Evolutionary conservation across 2,797 vertebrate species (phyloP), one percentile per base, ranked within the genome.

Genomic region (Centroberyx gerrardi): DNA sequence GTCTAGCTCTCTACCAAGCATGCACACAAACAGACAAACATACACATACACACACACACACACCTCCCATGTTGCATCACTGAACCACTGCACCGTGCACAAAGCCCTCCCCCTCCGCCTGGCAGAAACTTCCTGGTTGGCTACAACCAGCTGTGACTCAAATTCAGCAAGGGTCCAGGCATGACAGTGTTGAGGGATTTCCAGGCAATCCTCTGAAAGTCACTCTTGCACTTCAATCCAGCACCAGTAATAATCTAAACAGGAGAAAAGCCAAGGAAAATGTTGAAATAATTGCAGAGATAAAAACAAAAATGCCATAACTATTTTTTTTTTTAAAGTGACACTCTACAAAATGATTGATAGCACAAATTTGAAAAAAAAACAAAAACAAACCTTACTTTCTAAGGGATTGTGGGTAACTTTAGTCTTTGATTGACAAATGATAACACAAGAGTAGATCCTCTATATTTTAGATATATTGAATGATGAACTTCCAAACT

Each of bases 181-280:
- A 55, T 56, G 74, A 69, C 48, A 42, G 65, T 79, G 68, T 76
- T 69, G 51, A 61, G 78, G 78, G 78, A 78, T 72, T 77, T 87
- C 81, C 81, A 84, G 81, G 76, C 55, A 85, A 85, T 81, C 73
- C 65, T 84, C 55, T 36, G 80, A 84, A 87, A 88, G 83, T 84
- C 80, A 85, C 60, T 85, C 81, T 63, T 59, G 62, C 86, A 73
- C 81, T 83, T 74, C 68, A 83, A 86, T 88, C 82, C 88, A 90
- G 88, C 87, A 87, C 84, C 85, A 81, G 82, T 65, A 83, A 82
- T 89, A 87, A 90, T 91, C 92, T 92, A 73, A 76, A 76, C 12
- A 70, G 29, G 17, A 53, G 38, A 67, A 79, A 40, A 74, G 46
- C 72, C 0, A 2, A 27, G 36, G 14, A 8, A 6, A n/a, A 14